Evolutionary conservation across 1,140 invertebrate species (phyloP), one percentile per base, ranked within the genome.

Genomic region (Drosophila pallidifrons): DNA sequence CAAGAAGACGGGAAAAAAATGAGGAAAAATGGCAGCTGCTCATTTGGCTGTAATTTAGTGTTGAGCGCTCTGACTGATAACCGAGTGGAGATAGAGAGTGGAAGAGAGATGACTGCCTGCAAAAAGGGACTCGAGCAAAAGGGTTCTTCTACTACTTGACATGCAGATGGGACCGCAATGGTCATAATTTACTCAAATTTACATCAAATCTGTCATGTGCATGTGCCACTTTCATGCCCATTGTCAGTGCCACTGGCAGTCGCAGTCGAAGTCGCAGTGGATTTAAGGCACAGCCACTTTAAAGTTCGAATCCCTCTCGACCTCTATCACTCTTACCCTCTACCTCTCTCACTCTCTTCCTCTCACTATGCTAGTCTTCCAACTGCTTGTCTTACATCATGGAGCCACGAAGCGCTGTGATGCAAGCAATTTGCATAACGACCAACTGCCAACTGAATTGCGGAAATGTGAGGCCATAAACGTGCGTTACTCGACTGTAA

Each of bases 1-100:
- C 55, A 63, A 45, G 25, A 28, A 58, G 38, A 38, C 35, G 10
- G 35, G 7, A 11, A 38, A 38, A 38, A 38, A 38, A 38, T 38
- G 35, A 38, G 64, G 63, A 71, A 60, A 77, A 75, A 77, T 60
- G 55, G 52, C 38, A 43, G 75, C 70, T 70, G 68, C 74, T 78
- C 82, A 85, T 86, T 85, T 85, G 57, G 11, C 4, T 66, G 52
- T 69, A 81, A 86, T 81, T 75, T 81, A 85, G 63, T 85, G 77
- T 68, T 64, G 57, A 69, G 67, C 52, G 43, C 68, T 80, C 64
- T 85, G 77, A 83, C 73, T 85, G 74, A 85, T 81, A 85, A 75
- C 77, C 65, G 10, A 41, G 35, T 45, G 16, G 6, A 25, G 20
- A 25, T 25, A 25, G 3, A 25, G 20, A 25, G 20, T 25, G 20